These are phyloP conservation scores for Sisyra terminalis DNA, from an alignment of 2,888 invertebrate species.

Conservation along the genomic window DNA sequence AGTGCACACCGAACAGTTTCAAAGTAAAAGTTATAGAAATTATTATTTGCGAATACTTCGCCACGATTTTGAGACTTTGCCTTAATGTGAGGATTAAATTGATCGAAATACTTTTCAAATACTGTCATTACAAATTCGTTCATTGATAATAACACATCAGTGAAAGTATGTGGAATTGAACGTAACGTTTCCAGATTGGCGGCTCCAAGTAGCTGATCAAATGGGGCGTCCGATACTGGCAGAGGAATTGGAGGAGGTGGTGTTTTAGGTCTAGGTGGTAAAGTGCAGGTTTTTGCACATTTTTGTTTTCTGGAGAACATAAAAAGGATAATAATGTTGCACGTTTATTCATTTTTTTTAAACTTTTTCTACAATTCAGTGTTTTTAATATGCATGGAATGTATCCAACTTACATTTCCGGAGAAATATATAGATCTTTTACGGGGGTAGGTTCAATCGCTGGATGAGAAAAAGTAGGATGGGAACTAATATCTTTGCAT, in stretches of 20 bases:
- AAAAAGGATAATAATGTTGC: too few species aligned
- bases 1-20: neutral
- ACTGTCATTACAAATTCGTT: neutral
- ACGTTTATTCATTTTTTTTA: too few species aligned
- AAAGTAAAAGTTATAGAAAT: conserved; percentile 1
- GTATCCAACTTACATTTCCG: too few species aligned
- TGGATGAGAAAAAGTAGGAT: neutral
- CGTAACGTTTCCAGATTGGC: neutral
- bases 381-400: too few species aligned
- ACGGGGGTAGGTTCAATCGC: neutral
- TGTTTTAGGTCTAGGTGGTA: neutral
- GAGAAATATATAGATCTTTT: too few species aligned
- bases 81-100: conserved; percentile 3
- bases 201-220: conserved; percentile 2
- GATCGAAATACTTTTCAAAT: neutral
- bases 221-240: neutral
- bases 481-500: neutral
- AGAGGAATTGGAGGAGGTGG: neutral
- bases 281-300: too few species aligned
- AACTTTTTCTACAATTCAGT: too few species aligned
- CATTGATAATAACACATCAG: neutral
- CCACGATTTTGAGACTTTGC: neutral
- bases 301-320: too few species aligned
- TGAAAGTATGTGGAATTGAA: neutral
- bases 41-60: conserved; percentile 4